Evolutionary conservation across 2,797 vertebrate species (phyloP), one percentile per base, ranked within the genome.

Genomic region (Poecile montanus): DNA sequence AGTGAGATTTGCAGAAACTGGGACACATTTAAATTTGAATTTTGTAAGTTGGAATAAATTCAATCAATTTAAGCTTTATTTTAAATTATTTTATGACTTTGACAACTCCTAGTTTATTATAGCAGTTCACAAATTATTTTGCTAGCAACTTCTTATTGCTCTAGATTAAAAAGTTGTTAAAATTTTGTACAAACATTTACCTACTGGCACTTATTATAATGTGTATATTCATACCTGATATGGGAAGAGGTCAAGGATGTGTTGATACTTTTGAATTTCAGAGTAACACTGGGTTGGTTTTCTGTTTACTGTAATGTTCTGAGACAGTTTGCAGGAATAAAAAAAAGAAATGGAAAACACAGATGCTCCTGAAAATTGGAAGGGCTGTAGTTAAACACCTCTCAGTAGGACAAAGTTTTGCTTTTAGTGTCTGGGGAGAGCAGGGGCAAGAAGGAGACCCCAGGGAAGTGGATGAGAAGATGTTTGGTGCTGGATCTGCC

Each of bases 401-500:
- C 19, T 54, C 14, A 60, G 27, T 16, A 54, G 36, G 32, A 21
- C 36, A 65, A 6, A 1, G 4, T 13, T 81, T 56, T 47, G n/a
- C 13, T 42, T 48, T 78, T 57, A 29, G 10, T 45, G 18, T 18
- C 5, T 80, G n/a, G 9, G 30, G 18, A 71, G 18, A 86, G 17
- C 0, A 38, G 4, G 12, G 11, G 7, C 7, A 25, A 23, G 23
- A 76, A 22, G 23, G 10, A 79, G 19, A 47, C 2, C 12, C 5
- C 2, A 3, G 7, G 25, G 30, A 73, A n/a, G 21, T 1, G 3
- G 14, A 47, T 11, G 23, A 29, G 19, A 36, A 47, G 9, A 5
- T 82, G 1, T 30, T 80, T 56, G 16, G 8, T 68, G 22, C n/a
- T 60, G 13, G 7, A 34, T 51, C 8, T 48, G 21, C 7, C 23